phyloP scores from a whole-genome alignment of 2,888 invertebrate genomes.

The Acronicta leporina region DNA sequence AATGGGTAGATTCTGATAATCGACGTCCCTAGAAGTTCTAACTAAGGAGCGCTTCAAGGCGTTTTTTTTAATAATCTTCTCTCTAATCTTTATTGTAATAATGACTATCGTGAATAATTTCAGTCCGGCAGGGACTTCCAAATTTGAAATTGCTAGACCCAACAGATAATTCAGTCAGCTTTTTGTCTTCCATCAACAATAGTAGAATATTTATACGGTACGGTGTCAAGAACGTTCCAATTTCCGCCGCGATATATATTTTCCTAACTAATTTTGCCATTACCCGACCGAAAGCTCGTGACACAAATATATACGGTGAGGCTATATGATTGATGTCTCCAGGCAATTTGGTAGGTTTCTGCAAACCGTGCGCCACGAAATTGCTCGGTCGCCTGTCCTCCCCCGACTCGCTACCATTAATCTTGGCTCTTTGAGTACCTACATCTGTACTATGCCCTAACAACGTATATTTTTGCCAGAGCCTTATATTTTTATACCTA shows the following conservation, averaged over 20 bases:
- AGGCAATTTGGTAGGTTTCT: constrained; percentile 54
- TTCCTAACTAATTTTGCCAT: not conserved
- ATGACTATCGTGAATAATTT: too few relatives aligned
- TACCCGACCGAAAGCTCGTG: constrained; percentile 17
- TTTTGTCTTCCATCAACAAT: too few relatives aligned
- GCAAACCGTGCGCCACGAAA: constrained; percentile 41
- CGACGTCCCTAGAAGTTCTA: too few relatives aligned
- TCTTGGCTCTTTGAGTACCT: constrained; percentile 39
- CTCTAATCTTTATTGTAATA: too few relatives aligned
- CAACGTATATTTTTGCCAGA: constrained; percentile 25
- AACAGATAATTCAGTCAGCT: too few relatives aligned
- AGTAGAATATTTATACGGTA: too few relatives aligned
- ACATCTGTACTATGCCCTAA: constrained; percentile 2
- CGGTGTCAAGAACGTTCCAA: too few relatives aligned
- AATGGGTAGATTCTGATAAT: too few relatives aligned
- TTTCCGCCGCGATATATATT: not conserved
- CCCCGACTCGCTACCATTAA: constrained; percentile 47
- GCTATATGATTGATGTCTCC: constrained; percentile 54
- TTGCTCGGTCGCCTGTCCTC: constrained; percentile 46
- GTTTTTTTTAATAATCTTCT: too few relatives aligned
- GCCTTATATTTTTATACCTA: constrained; percentile 5
- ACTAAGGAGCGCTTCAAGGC: too few relatives aligned
- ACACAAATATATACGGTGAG: constrained; percentile 42
- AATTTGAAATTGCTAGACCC: too few relatives aligned
- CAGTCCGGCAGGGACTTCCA: too few relatives aligned